Percentiles rank a stretch among this genome's conserved stretches.
These are phyloP conservation scores for Camponotus floridanus DNA, from an alignment of 1,140 invertebrate genomes.

Conservation along the genomic window DNA sequence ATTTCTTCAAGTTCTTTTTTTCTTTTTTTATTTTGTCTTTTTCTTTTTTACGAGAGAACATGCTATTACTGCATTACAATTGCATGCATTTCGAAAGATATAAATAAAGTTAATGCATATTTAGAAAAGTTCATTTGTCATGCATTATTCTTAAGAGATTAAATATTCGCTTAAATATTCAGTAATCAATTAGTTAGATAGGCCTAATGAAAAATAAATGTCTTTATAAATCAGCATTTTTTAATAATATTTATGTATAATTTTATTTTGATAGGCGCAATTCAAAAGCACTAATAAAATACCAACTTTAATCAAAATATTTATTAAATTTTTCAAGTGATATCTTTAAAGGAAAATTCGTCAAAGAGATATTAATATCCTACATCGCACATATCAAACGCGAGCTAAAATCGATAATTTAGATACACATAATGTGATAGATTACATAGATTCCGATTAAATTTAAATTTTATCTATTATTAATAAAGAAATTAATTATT, in stretches of 20 bases:
- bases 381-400: neutral
- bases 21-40: neutral
- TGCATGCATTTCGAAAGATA: conserved; percentile 18
- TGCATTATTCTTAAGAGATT: conserved; percentile 34
- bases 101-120: conserved; percentile 27
- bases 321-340: neutral
- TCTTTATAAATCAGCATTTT: conserved; percentile 21
- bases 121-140: conserved; percentile 31
- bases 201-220: conserved; percentile 16
- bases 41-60: conserved; percentile 42
- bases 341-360: neutral
- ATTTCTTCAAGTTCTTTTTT: neutral
- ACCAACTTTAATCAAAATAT: conserved; percentile 6
- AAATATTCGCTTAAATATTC: conserved; percentile 6
- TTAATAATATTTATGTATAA: neutral
- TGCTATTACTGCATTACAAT: neutral
- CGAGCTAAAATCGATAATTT: neutral
- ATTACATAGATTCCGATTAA: neutral
- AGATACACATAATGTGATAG: neutral
- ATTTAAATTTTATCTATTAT: neutral
- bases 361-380: conserved; percentile 35
- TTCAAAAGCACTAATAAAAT: conserved; percentile 14
- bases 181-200: neutral
- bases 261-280: neutral
- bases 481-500: neutral